Percentiles rank a stretch among this genome's conserved stretches.
Evolutionary conservation across 2,888 invertebrate genomes (phyloP).

Genomic region (Andricus quercusramuli): DNA sequence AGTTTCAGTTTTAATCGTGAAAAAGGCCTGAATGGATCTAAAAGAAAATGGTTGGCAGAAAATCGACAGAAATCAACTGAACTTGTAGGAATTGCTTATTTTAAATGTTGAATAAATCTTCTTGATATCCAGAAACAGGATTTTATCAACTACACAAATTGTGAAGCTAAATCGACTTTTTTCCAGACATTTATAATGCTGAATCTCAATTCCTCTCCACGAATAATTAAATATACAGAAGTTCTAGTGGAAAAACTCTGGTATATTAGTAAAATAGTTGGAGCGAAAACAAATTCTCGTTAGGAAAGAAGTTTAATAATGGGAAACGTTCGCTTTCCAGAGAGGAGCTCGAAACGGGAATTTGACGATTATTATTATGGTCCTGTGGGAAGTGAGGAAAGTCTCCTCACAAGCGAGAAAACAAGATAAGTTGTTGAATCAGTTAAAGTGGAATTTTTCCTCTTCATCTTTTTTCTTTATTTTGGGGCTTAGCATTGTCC

Average conservation of each 20-base stretch:
- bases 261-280: not conserved
- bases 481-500: constrained; percentile 6
- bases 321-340: not conserved
- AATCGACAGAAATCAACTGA: too few relatives aligned
- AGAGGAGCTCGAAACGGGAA: not conserved
- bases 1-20: too few relatives aligned
- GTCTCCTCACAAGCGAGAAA: not conserved
- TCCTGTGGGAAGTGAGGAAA: not conserved
- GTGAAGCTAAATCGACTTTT: too few relatives aligned
- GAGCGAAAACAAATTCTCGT: not conserved
- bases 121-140: too few relatives aligned
- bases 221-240: not conserved
- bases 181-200: too few relatives aligned
- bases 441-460: constrained; percentile 20
- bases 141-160: too few relatives aligned
- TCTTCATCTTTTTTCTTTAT: not conserved
- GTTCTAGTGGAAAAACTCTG: not conserved
- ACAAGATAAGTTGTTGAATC: constrained; percentile 1
- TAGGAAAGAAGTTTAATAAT: not conserved
- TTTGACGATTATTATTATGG: not conserved
- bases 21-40: too few relatives aligned
- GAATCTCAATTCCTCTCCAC: too few relatives aligned
- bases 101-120: too few relatives aligned
- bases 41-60: too few relatives aligned
- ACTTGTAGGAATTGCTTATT: too few relatives aligned